Conservation (phyloP, 2,113 vertebrate genomes). For the Grammomys surdaster region DNA sequence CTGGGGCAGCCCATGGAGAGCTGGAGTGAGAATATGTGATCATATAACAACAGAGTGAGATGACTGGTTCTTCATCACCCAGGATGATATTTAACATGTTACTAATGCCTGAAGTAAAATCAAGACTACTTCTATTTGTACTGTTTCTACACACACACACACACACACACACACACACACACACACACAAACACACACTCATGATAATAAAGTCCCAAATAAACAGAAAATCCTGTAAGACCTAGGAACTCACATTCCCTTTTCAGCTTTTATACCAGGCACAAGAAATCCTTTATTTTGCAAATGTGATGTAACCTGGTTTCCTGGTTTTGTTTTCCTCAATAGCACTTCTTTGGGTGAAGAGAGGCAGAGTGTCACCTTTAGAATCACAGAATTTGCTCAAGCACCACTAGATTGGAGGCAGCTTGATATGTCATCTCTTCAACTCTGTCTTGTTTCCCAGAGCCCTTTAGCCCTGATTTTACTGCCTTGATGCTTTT, state of each 20-base stretch:
- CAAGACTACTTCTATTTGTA: background rate
- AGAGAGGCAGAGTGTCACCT: background rate
- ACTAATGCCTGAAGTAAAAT: background rate
- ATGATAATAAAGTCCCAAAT: background rate
- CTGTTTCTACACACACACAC: background rate
- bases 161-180: background rate
- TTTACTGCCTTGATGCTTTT: background rate
- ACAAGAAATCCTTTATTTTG: conserved; percentile 22
- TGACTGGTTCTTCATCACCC: background rate
- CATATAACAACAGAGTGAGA: background rate
- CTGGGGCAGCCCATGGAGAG: background rate
- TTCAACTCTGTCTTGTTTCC: background rate
- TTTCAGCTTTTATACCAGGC: background rate
- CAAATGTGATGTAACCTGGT: conserved; percentile 15
- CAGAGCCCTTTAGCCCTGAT: background rate
- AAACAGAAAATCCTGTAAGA: background rate
- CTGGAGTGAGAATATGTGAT: background rate
- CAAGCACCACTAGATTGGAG: background rate
- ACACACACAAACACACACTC: too few species aligned
- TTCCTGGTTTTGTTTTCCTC: background rate
- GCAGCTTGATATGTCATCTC: background rate
- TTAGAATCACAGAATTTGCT: background rate
- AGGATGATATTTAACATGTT: background rate
- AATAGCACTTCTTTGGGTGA: conserved; percentile 13
- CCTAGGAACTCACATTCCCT: background rate